Evolutionary conservation across 2,113 vertebrate genomes (phyloP).

Genomic region (Hassar affinis): DNA sequence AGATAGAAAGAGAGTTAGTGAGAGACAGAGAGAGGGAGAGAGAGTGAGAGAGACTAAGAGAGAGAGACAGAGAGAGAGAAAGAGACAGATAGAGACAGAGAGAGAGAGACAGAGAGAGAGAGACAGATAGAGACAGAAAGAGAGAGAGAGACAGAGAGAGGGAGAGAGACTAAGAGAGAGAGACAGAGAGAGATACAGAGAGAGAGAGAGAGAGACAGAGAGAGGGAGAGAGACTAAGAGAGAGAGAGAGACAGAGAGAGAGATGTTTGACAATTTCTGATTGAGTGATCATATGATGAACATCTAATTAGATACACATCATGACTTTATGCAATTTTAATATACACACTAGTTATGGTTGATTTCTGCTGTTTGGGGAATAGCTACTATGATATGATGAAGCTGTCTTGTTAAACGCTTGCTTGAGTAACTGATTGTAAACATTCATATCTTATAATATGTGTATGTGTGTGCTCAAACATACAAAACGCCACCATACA

Average conservation of each 20-base stretch:
- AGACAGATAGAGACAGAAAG: no score
- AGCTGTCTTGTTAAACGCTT: slow-evolving; percentile 12
- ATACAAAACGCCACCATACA: slow-evolving; percentile 11
- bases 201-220: no score
- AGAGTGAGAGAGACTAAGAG: no score
- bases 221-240: no score
- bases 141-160: no score
- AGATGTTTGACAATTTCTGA: slow-evolving; percentile 9
- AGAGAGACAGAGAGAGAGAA: no score
- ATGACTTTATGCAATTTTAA: not conserved
- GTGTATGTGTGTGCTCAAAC: not conserved
- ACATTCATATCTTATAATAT: slow-evolving; percentile 42
- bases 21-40: not conserved
- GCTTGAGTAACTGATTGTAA: slow-evolving; percentile 32
- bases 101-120: no score
- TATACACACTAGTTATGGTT: not conserved
- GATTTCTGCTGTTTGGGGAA: not conserved
- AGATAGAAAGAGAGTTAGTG: not conserved
- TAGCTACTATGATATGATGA: not conserved
- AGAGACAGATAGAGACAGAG: no score
- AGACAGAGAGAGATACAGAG: no score
- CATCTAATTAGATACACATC: not conserved
- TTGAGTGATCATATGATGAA: not conserved
- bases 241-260: no score
- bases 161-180: no score